Conservation (phyloP, 2,113 vertebrate genomes). For the Crocuta crocuta region DNA sequence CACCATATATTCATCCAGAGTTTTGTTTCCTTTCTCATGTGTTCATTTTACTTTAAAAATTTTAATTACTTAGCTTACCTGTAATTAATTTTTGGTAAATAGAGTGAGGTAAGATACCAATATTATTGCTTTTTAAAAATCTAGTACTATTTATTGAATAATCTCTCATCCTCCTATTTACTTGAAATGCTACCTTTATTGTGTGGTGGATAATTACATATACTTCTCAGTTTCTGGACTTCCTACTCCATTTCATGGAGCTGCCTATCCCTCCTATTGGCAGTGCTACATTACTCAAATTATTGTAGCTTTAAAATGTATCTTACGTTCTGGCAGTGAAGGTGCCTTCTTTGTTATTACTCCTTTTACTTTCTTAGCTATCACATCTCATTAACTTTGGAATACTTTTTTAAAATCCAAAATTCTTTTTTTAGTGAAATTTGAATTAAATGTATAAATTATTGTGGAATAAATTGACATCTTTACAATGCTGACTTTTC, state of each 20-base stretch:
- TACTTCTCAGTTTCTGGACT: background rate
- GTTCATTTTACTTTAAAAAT: background rate
- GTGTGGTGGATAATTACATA: background rate
- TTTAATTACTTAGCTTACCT: background rate
- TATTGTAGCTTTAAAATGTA: background rate
- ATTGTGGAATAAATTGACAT: background rate
- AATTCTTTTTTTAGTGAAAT: background rate
- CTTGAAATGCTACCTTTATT: background rate
- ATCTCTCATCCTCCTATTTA: background rate
- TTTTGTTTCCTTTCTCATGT: background rate
- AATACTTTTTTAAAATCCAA: background rate
- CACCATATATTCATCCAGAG: background rate
- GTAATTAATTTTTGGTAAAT: conserved; percentile 41
- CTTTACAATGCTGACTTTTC: background rate
- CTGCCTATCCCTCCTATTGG: background rate
- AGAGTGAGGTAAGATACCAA: background rate
- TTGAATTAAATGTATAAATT: background rate
- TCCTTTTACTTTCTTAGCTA: background rate
- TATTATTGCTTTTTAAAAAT: background rate
- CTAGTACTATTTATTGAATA: background rate
- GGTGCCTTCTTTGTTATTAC: background rate
- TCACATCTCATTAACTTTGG: conserved; percentile 20
- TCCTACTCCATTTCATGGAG: background rate
- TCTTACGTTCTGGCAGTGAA: background rate
- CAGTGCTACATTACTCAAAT: background rate